These are phyloP conservation scores for Papilio demoleus DNA, from an alignment of 2,888 invertebrate species.

Conservation along the genomic window DNA sequence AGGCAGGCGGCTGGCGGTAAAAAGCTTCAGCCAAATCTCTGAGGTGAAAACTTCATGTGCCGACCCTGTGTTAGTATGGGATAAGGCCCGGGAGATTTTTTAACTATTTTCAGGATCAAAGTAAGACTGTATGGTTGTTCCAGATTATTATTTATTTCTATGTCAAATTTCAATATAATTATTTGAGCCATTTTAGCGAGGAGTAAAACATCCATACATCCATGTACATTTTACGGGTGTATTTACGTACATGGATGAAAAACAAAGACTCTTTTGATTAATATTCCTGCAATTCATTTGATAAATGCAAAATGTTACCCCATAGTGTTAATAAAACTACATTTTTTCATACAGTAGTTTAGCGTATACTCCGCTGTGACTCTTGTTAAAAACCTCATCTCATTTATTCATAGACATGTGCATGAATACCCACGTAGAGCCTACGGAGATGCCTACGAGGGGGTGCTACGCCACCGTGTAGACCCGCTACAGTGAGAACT, in stretches of 20 bases:
- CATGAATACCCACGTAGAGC: constrained; percentile 48
- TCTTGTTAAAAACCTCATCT: constrained; percentile 45
- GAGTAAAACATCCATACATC: too few species aligned
- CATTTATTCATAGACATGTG: constrained; percentile 53
- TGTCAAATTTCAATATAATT: too few species aligned
- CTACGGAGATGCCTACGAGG: constrained; percentile 3
- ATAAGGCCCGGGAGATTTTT: too few species aligned
- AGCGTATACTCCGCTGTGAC: not conserved
- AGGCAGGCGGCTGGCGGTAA: too few species aligned
- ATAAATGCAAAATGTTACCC: not conserved
- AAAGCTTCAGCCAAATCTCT: too few species aligned
- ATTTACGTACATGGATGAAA: not conserved
- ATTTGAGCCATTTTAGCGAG: too few species aligned
- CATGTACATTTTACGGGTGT: too few species aligned
- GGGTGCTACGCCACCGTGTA: constrained; percentile 8
- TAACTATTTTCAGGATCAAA: too few species aligned
- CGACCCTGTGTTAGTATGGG: too few species aligned
- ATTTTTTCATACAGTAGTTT: not conserved
- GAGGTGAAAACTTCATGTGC: too few species aligned
- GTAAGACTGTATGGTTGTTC: too few species aligned
- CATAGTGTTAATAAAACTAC: not conserved
- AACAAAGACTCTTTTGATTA: not conserved
- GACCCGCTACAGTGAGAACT: not conserved
- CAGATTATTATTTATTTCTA: too few species aligned
- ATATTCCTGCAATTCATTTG: not conserved